These are phyloP conservation scores for Drosophila sp. DNA, from an alignment of 1,140 invertebrate species.

Conservation along the genomic window DNA sequence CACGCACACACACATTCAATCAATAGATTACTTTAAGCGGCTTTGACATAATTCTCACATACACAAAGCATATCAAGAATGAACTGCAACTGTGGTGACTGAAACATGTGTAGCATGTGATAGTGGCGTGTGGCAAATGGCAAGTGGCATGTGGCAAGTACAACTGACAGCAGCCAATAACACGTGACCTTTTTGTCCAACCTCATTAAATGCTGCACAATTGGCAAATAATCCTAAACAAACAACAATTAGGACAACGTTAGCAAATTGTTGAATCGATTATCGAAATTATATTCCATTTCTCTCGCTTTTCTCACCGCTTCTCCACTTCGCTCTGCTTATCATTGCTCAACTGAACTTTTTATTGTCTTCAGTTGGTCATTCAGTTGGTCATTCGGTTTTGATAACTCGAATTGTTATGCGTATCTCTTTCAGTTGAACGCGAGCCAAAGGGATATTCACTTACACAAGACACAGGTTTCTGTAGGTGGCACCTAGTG, in stretches of 20 bases:
- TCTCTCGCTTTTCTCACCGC: background rate
- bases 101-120: background rate
- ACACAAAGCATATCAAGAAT: background rate
- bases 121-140: background rate
- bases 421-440: background rate
- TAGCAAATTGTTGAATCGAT: slow-evolving; percentile 5
- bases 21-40: slow-evolving; percentile 36
- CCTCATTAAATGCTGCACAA: slow-evolving; percentile 13
- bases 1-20: slow-evolving; percentile 19
- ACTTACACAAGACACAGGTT: slow-evolving; percentile 46
- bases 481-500: slow-evolving; percentile 9
- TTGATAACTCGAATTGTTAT: no score
- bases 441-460: slow-evolving; percentile 49
- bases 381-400: no score
- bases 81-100: slow-evolving; percentile 17
- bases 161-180: background rate
- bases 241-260: slow-evolving; percentile 6
- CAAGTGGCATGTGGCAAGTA: background rate
- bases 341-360: background rate
- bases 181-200: slow-evolving; percentile 4
- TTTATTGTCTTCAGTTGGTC: no score
- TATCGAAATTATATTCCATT: background rate
- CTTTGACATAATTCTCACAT: slow-evolving; percentile 16
- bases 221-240: slow-evolving; percentile 15
- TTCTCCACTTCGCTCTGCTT: background rate